Evolutionary conservation across 2,888 invertebrate genomes (phyloP).

Genomic region (Dasysyrphus tricinctus): DNA sequence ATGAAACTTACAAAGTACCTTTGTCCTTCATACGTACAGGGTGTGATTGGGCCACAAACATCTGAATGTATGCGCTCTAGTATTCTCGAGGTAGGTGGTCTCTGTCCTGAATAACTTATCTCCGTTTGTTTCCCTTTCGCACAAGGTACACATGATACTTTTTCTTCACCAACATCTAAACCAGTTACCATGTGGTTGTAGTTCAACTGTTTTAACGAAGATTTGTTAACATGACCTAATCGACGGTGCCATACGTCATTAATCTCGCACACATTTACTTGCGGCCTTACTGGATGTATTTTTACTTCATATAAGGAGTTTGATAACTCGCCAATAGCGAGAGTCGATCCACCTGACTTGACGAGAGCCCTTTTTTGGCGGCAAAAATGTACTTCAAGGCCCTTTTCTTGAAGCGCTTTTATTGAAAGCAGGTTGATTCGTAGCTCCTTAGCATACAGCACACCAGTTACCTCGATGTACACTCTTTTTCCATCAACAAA

Average conservation of each 20-base stretch:
- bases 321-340: not conserved
- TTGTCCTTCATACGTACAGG: slow-evolving; percentile 19
- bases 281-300: not conserved
- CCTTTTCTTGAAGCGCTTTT: slow-evolving; percentile 25
- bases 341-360: not conserved
- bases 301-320: slow-evolving; percentile 9
- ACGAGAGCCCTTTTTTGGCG: slow-evolving; percentile 2
- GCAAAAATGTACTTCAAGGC: slow-evolving; percentile 10
- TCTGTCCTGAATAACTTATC: not conserved
- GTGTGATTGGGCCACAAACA: slow-evolving; percentile 52
- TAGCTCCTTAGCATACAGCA: slow-evolving; percentile 7
- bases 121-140: slow-evolving; percentile 17
- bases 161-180: slow-evolving; percentile 28
- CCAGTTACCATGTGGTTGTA: slow-evolving; percentile 33
- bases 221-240: slow-evolving; percentile 38
- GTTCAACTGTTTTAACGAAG: slow-evolving; percentile 3
- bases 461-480: no score
- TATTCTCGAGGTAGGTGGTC: slow-evolving; percentile 34
- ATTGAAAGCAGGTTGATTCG: slow-evolving; percentile 29
- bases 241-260: no score
- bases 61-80: slow-evolving; percentile 57
- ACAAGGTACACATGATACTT: no score
- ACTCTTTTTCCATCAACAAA: not conserved
- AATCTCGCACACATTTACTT: slow-evolving; percentile 40
- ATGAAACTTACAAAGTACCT: slow-evolving; percentile 47